Evolutionary conservation across 2,797 vertebrate genomes (phyloP).

Genomic region (Thaleichthys pacificus): DNA sequence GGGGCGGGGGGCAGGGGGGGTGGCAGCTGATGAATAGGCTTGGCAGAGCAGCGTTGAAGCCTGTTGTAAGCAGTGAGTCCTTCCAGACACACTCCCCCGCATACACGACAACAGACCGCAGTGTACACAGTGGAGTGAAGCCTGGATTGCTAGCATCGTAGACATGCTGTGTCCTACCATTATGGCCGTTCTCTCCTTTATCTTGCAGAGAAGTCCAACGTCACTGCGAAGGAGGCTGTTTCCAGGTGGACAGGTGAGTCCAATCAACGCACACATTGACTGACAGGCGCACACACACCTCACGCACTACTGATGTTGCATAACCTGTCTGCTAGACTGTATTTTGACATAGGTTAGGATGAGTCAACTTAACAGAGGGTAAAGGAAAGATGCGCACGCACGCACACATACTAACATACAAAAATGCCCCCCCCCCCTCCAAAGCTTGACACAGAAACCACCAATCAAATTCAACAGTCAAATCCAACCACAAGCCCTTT

Average conservation of each 20-base stretch:
- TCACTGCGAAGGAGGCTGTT: constrained; percentile 89
- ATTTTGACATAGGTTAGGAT: neutral
- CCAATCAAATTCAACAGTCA: neutral
- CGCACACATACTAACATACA: neutral
- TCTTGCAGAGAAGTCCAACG: constrained; percentile 84
- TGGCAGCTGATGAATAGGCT: neutral
- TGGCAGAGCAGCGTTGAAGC: neutral
- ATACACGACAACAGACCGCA: neutral
- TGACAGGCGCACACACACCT: constrained; percentile 3
- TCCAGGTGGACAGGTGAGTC: constrained; percentile 96
- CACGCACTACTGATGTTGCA: neutral
- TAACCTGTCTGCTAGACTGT: neutral
- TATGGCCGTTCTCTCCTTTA: constrained; percentile 10
- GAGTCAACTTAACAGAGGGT: neutral
- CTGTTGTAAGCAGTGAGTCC: neutral
- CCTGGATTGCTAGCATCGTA: neutral
- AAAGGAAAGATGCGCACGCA: neutral
- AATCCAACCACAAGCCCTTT: constrained; percentile 8
- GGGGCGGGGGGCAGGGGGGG: constrained; percentile 6
- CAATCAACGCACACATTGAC: constrained; percentile 3
- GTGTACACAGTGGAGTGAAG: neutral
- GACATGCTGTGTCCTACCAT: neutral
- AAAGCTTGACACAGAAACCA: neutral
- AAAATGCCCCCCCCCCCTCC: neutral
- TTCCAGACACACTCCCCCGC: neutral